phyloP scores from a whole-genome alignment of 2,888 invertebrate genomes.

The Oligia strigilis region DNA sequence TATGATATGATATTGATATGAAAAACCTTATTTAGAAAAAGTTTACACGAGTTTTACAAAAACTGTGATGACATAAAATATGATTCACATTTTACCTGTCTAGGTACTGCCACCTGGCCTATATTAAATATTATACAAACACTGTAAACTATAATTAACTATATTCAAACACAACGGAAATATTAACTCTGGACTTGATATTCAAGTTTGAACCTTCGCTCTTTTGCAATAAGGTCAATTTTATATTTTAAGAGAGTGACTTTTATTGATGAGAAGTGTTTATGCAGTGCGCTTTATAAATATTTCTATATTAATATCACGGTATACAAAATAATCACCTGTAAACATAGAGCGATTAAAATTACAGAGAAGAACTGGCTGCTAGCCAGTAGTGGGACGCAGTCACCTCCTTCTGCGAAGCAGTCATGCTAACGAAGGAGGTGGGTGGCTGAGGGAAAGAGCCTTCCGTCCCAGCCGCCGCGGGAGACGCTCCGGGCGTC shows the following conservation, averaged over 20 bases:
- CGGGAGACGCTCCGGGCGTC: no score
- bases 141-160: constrained; percentile 54
- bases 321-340: constrained; percentile 39
- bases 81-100: constrained; percentile 30
- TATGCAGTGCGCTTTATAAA: constrained; percentile 32
- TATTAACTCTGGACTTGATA: constrained; percentile 13
- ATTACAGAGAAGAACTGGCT: background rate
- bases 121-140: constrained; percentile 53
- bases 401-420: no score
- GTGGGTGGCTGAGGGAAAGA: no score
- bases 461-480: no score
- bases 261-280: constrained; percentile 22
- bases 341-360: constrained; percentile 9
- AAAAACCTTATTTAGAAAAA: background rate
- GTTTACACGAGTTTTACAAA: background rate
- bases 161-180: constrained; percentile 43
- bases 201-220: constrained; percentile 1
- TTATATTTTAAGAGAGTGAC: background rate
- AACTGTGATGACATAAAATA: background rate
- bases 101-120: constrained; percentile 30
- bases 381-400: no score
- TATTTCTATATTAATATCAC: constrained; percentile 37
- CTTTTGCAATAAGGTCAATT: background rate
- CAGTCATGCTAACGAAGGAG: no score
- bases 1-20: no score